Conservation (phyloP, 2,797 vertebrate genomes). For the Otolemur crassicaudatus region DNA sequence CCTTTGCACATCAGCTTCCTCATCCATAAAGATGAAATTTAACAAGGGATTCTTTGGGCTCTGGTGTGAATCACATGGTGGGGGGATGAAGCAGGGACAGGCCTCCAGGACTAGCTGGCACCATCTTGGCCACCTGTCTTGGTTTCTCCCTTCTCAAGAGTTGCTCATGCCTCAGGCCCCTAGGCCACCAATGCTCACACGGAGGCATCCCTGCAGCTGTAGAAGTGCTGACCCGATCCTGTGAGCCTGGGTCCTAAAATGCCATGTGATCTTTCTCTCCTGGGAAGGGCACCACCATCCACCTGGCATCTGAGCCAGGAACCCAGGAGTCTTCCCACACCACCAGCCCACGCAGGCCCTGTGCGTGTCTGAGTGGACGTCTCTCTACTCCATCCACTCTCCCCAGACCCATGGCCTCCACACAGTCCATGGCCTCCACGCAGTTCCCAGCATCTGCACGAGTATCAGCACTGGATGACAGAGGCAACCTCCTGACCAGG, state of each 20-base stretch:
- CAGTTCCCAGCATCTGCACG: no score
- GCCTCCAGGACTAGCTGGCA: neutral
- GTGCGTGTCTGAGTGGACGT: no score
- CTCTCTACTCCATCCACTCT: neutral
- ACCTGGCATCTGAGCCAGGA: rapidly evolving
- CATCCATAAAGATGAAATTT: rapidly evolving
- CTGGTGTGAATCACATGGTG: rapidly evolving
- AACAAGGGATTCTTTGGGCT: neutral
- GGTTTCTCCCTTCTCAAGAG: rapidly evolving
- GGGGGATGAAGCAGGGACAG: rapidly evolving
- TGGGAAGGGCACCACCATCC: rapidly evolving
- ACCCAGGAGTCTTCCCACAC: rapidly evolving
- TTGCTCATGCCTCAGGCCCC: no score
- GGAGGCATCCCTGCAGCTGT: rapidly evolving
- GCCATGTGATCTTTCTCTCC: neutral
- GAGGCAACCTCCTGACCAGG: rapidly evolving
- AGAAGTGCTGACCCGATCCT: neutral
- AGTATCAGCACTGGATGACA: rapidly evolving
- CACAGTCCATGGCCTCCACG: no score
- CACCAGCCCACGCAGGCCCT: no score
- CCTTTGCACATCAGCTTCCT: rapidly evolving
- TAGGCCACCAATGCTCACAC: rapidly evolving
- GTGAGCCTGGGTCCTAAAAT: neutral
- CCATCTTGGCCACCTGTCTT: neutral
- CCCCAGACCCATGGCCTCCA: neutral